Conservation (phyloP, 1,140 invertebrate genomes). For the Spodoptera litura region DNA sequence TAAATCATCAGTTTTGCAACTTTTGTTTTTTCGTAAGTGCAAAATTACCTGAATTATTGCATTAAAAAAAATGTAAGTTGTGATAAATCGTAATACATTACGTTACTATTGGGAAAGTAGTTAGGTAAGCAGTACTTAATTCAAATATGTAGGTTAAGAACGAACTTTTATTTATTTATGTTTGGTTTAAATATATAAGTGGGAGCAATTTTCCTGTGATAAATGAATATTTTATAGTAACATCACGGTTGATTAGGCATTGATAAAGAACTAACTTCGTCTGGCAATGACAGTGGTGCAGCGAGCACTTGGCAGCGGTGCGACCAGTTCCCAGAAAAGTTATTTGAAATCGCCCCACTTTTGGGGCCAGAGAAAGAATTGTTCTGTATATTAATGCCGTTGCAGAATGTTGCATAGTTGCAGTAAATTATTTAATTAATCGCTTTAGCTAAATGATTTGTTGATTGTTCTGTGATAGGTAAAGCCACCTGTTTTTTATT, state of each 20-base stretch:
- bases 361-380: constrained; percentile 66
- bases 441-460: background rate
- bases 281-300: constrained; percentile 80
- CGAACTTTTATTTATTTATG: no score
- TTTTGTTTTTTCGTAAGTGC: no score
- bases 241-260: constrained; percentile 60
- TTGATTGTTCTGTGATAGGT: background rate
- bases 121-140: no score
- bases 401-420: constrained; percentile 32
- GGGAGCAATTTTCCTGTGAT: no score
- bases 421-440: constrained; percentile 36
- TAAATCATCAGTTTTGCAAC: no score
- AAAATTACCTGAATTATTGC: no score
- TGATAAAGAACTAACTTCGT: constrained; percentile 66
- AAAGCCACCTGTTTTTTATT: background rate
- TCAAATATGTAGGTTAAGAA: no score
- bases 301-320: constrained; percentile 70
- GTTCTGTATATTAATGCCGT: constrained; percentile 65
- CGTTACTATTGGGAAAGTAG: no score
- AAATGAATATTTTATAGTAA: constrained; percentile 23
- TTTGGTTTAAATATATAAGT: background rate
- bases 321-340: constrained; percentile 76
- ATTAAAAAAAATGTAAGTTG: no score
- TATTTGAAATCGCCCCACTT: constrained; percentile 83
- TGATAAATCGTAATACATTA: background rate